phyloP scores from a whole-genome alignment of 2,113 vertebrate genomes.

The Cyanistes caeruleus region DNA sequence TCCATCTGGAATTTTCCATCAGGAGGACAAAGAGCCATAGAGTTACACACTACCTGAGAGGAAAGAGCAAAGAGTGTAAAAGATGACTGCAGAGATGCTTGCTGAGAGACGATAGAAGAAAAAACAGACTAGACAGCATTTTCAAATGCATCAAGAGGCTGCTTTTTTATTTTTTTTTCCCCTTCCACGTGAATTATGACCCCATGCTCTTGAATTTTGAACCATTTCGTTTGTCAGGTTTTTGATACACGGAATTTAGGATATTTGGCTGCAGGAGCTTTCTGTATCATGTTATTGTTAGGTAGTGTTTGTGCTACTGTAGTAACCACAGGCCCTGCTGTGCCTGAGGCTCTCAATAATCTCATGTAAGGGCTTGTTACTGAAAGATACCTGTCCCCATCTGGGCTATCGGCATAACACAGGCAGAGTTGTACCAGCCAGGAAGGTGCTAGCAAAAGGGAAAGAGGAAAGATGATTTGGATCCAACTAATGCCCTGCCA shows the following conservation, averaged over 20 bases:
- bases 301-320: neutral
- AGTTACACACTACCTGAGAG: neutral
- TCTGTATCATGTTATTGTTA: neutral
- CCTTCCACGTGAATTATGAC: neutral
- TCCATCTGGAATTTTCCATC: slow-evolving; percentile 56
- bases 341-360: neutral
- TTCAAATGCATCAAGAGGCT: neutral
- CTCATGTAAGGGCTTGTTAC: neutral
- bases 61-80: slow-evolving; percentile 6
- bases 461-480: neutral
- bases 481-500: neutral
- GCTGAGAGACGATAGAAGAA: neutral
- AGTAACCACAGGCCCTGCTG: neutral
- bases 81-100: neutral
- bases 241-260: neutral
- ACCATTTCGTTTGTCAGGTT: neutral
- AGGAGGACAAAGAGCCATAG: slow-evolving; percentile 39
- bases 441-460: neutral
- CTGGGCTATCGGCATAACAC: neutral
- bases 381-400: neutral
- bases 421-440: neutral
- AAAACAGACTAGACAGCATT: neutral
- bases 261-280: neutral
- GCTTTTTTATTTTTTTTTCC: neutral
- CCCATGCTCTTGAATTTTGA: slow-evolving; percentile 1